Percentiles rank a stretch among this genome's conserved stretches.
Conservation (phyloP, 2,797 vertebrate genomes). For the Nyctalus aviator region DNA sequence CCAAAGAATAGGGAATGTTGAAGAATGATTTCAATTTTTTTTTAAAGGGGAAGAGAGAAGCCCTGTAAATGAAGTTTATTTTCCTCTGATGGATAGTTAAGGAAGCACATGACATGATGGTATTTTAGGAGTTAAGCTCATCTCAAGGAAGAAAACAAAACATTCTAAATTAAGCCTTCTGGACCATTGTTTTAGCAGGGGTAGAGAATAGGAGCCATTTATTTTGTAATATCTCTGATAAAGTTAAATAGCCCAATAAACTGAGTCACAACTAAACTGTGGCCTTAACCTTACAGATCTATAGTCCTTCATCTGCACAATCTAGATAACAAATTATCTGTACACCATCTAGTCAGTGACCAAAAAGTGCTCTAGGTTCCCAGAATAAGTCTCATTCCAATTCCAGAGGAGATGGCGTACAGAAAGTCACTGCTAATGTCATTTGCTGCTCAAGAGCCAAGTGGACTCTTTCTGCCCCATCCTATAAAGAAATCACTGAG, state of each 20-base stretch:
- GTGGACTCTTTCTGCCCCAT: neutral
- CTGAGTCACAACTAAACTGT: constrained; percentile 30
- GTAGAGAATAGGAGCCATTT: neutral
- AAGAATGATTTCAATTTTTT: constrained; percentile 56
- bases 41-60: neutral
- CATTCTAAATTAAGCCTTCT: constrained; percentile 22
- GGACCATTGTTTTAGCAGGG: neutral
- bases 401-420: neutral
- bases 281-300: constrained; percentile 47
- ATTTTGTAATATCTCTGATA: constrained; percentile 63
- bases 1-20: constrained; percentile 42
- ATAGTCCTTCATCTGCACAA: neutral
- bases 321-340: neutral
- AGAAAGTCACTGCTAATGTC: neutral
- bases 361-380: neutral
- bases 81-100: constrained; percentile 21
- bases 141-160: constrained; percentile 28
- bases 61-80: constrained; percentile 56
- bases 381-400: neutral
- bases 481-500: neutral
- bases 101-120: neutral
- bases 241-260: constrained; percentile 63
- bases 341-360: neutral
- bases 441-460: neutral
- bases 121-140: neutral